Conservation (phyloP, 1,140 invertebrate genomes). For the Rhopalosiphum padi region DNA sequence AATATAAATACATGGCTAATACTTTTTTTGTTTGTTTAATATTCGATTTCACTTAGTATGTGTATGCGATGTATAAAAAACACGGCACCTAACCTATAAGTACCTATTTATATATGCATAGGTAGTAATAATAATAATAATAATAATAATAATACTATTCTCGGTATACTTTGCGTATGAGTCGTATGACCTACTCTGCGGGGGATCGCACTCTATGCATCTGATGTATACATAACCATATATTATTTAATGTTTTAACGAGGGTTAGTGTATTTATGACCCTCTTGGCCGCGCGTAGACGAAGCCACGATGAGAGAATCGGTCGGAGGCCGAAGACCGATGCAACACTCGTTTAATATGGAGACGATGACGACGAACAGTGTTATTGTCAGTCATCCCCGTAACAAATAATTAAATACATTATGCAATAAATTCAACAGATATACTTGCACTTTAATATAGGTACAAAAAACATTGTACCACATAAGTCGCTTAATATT, state of each 20-base stretch:
- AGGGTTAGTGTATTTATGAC: constrained; percentile 53
- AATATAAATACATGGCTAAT: constrained; percentile 10
- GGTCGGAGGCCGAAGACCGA: constrained; percentile 27
- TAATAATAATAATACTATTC: constrained; percentile 1
- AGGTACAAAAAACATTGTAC: background rate
- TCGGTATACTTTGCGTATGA: background rate
- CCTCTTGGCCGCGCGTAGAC: background rate
- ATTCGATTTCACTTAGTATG: constrained; percentile 5
- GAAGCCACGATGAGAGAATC: background rate
- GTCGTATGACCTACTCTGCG: constrained; percentile 33
- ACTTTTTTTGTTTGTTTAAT: constrained; percentile 51
- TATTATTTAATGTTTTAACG: background rate
- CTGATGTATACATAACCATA: background rate
- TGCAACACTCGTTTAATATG: background rate
- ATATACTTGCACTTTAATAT: background rate
- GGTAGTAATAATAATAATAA: background rate
- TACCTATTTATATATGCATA: background rate
- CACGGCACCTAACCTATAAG: background rate
- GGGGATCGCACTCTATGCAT: constrained; percentile 38
- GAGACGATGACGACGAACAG: background rate
- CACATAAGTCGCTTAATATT: background rate
- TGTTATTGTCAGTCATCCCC: constrained; percentile 15
- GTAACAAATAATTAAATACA: constrained; percentile 33
- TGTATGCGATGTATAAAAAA: background rate
- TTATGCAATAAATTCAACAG: background rate